Evolutionary conservation across 1,140 invertebrate species (phyloP), one percentile per base, ranked within the genome.

Genomic region (Melipona quadrifasciata): DNA sequence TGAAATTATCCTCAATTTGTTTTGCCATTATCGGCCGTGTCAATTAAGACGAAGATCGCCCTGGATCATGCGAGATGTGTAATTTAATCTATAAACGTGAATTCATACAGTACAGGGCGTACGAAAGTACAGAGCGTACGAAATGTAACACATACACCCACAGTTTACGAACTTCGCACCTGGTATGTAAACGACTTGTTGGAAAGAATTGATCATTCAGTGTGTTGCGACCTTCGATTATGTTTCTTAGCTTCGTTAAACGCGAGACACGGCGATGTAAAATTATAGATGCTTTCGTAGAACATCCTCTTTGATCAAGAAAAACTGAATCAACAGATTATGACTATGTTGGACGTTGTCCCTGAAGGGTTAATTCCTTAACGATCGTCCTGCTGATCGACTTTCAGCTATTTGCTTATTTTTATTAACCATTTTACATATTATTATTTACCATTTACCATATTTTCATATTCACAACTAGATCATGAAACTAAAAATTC

Each of bases 141-240:
- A 64, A 27, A 27, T n/a, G 14, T 14, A 10, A 10, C 11, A 16
- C n/a, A 16, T 24, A 51, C 70, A n/a, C 5, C 39, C 17, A 51
- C 39, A 4, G n/a, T 47, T 71, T 51, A 71, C 51, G 39, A 51
- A 71, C 70, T 71, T 39, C 11, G 10, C 39, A 51, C 70, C 24
- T 71, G 24, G 47, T 10, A 71, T 16, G 39, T 27, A 51, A 47
- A 70, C 34, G 68, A 70, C 24, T 14, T 47, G 47, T 47, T 34
- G 14, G 68, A 70, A 70, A 47, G 39, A 24, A 70, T 39, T 70
- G 47, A 70, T 70, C 47, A 39, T 39, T 70, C 68, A 70, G 34
- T 39, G 34, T 39, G 5, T 24, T 24, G 16, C 16, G 39, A 70
- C 39, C 68, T 70, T 70, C 68, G 21, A 12, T 70, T 39, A 70